Evolutionary conservation across 2,113 vertebrate genomes (phyloP), one percentile per base, ranked within the genome.

Genomic region (Nothoprocta perdicaria): DNA sequence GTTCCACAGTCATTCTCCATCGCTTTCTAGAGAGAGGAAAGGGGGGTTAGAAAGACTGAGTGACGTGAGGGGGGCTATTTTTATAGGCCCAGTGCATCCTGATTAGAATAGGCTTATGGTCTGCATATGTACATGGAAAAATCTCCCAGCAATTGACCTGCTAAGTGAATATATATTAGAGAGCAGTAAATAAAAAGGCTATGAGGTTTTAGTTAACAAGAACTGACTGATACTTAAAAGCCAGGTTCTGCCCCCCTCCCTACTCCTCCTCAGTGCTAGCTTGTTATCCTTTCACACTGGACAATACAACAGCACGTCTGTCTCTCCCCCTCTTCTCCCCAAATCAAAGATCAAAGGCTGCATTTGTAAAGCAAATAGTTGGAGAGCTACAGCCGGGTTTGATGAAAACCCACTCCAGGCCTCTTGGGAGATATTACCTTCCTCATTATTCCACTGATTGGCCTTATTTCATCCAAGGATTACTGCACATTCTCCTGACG

Each of bases 331-430:
- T 97, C 96, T 95, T 94, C 98, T 98, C 94, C 98, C 98, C 98
- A 99, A 99, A 99, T 98, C 98, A 98, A 97, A 99, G 98, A 99
- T 99, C 98, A 99, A 99, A 99, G 98, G 98, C 98, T 98, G 98
- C 98, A 99, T 99, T 99, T 99, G 98, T 99, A 98, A 99, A 99
- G 98, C 98, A 99, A 99, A 99, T 99, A 99, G 98, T 98, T 98
- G 98, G 98, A 98, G 98, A 96, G 98, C 97, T 98, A 98, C 98
- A 98, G 98, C 98, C 97, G 96, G 98, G 98, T 98, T 98, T 98
- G 98, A 98, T 98, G 98, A 98, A 98, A 98, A 98, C 98, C 98
- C 98, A 98, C 98, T 98, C 97, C 96, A 97, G 97, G 97, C 97
- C 98, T 98, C 98, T 98, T 97, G 98, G 98, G 98, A 98, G 98